phyloP scores from a whole-genome alignment of 2,113 vertebrate species.

The Laticauda laticaudata region DNA sequence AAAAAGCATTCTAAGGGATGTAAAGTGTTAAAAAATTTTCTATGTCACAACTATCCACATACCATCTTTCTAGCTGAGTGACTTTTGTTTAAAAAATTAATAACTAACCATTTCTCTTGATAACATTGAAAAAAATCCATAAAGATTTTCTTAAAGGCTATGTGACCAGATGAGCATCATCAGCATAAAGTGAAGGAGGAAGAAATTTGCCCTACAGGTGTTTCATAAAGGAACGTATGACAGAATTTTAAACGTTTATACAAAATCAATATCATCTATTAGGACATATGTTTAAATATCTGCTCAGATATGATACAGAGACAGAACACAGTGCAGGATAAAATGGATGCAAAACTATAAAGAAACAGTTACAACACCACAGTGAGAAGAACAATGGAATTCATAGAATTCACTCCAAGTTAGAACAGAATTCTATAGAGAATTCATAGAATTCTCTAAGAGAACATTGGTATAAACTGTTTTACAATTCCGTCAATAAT shows the following conservation, averaged over 20 bases:
- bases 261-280: background rate
- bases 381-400: background rate
- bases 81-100: background rate
- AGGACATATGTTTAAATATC: background rate
- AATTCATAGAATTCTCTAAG: background rate
- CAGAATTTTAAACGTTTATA: background rate
- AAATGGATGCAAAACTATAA: background rate
- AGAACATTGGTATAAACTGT: background rate
- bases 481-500: background rate
- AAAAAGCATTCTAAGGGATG: background rate
- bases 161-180: background rate
- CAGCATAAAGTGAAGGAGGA: background rate
- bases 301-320: background rate
- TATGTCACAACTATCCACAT: background rate
- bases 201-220: background rate
- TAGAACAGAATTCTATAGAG: background rate
- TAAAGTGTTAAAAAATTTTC: background rate
- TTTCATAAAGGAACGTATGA: background rate
- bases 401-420: background rate
- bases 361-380: background rate
- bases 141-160: background rate
- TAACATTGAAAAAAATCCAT: background rate
- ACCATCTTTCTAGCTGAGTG: background rate
- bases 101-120: background rate
- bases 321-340: background rate